phyloP scores from a whole-genome alignment of 2,888 invertebrate species.

The Branchellion lobata region DNA sequence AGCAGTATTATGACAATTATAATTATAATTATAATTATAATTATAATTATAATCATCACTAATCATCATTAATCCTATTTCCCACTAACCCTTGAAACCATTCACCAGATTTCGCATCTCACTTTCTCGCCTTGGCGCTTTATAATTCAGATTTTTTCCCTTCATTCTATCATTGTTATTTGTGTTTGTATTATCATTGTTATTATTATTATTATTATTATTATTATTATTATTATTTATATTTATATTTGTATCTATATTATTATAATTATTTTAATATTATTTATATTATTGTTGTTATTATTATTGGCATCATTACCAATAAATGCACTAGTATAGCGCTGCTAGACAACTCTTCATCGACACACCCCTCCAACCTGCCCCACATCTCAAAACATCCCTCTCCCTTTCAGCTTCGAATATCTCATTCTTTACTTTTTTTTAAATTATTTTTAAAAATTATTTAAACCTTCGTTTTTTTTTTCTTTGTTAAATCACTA shows the following conservation, averaged over 20 bases:
- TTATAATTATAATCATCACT: no score
- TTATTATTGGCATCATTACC: slow-evolving; percentile 1
- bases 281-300: slow-evolving; percentile 1
- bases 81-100: no score
- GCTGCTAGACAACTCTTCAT: not conserved
- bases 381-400: no score
- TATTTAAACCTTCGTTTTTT: slow-evolving; percentile 8
- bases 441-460: slow-evolving; percentile 11
- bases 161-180: not conserved
- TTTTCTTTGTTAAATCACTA: not conserved
- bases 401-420: no score
- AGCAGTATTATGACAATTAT: no score
- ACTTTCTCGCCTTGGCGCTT: not conserved
- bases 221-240: not conserved
- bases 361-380: no score
- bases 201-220: slow-evolving; percentile 25
- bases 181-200: not conserved
- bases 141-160: not conserved
- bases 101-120: not conserved
- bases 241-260: not conserved
- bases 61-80: no score
- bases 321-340: not conserved
- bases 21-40: no score
- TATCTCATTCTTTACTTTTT: no score
- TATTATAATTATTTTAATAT: slow-evolving; percentile 9